Evolutionary conservation across 1,140 invertebrate species (phyloP), one percentile per base, ranked within the genome.

Genomic region (Cotesia typhae): DNA sequence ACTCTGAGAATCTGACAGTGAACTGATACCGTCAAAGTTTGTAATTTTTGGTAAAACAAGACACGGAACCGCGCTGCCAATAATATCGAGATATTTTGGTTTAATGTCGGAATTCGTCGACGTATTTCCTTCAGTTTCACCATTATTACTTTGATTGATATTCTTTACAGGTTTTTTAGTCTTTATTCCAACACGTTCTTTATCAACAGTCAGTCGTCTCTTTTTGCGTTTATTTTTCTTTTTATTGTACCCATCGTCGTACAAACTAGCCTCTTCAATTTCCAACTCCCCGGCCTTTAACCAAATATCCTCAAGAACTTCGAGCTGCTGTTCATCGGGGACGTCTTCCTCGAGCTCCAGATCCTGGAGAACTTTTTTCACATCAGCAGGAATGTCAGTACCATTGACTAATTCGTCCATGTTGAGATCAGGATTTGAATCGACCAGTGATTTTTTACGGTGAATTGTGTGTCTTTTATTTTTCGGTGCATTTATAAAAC

Each of bases 261-360:
- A 88, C 2, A 90, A 82, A 4, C 82, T 78, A 3, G 87, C 89
- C 64, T 90, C 89, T 35, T 87, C 79, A 0, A 89, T 83, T 73
- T 90, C 92, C 83, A 94, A 92, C 87, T 94, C 93, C 70, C 93
- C 93, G 72, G 93, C 93, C 87, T 94, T 94, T 35, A 93, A 74
- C 92, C 93, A 94, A 76, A 94, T 94, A 77, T 94, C 93, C 86
- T 94, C 92, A 0, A 94, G 84, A 41, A 90, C 92, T 85, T 94
- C 92, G 7, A 94, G 80, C 73, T 93, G 92, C 67, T 92, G 90
- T 71, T 94, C 93, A 82, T 94, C 92, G 0, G 90, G 90, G 6
- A 83, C 79, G 52, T 89, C 88, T 3, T 86, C 75, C 79, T 89
- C 82, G 77, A 84, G 73, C 80, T 89, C 87, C 75, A 86, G 57